A percentile compares a stretch with the other conserved stretches of the same genome.
phyloP scores from a whole-genome alignment of 2,797 vertebrate species.

The Pseudopleuronectes americanus region DNA sequence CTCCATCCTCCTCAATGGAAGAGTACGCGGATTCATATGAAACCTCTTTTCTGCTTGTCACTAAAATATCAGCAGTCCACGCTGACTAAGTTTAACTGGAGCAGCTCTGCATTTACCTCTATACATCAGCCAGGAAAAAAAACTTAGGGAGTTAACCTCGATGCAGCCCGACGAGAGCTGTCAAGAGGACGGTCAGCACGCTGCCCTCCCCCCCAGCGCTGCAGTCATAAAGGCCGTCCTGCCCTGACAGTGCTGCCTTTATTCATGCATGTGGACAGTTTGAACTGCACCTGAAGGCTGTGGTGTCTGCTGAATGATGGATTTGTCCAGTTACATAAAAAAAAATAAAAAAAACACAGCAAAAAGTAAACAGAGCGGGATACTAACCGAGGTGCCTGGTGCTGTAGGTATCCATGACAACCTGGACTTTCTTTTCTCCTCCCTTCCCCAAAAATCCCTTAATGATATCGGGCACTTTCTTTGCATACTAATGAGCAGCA shows the following conservation, averaged over 20 bases:
- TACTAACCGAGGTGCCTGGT: conserved; percentile 27
- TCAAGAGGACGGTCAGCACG: conserved; percentile 38
- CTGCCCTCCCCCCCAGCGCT: not conserved
- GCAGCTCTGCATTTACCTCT: conserved; percentile 56
- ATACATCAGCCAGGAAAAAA: conserved; percentile 42
- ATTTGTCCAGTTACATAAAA: conserved; percentile 44
- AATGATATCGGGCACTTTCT: conserved; percentile 28
- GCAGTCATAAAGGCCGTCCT: conserved; percentile 26
- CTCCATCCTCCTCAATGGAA: not conserved
- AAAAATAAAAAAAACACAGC: conserved; percentile 20
- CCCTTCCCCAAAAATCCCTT: conserved; percentile 16
- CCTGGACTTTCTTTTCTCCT: conserved; percentile 2
- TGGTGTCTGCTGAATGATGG: conserved; percentile 46
- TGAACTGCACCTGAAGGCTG: conserved; percentile 48
- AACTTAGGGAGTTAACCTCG: conserved; percentile 29
- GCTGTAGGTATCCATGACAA: conserved; percentile 67
- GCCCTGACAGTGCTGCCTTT: conserved; percentile 24
- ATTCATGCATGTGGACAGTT: conserved; percentile 39
- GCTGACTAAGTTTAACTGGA: conserved; percentile 53
- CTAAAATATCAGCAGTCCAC: conserved; percentile 42
- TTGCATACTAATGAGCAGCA: conserved; percentile 40
- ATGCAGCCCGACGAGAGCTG: conserved; percentile 10
- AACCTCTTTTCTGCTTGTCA: conserved; percentile 29
- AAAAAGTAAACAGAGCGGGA: conserved; percentile 44
- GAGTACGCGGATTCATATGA: conserved; percentile 6